phyloP scores from a whole-genome alignment of 2,888 invertebrate species.

The Drosophila macrospina region DNA sequence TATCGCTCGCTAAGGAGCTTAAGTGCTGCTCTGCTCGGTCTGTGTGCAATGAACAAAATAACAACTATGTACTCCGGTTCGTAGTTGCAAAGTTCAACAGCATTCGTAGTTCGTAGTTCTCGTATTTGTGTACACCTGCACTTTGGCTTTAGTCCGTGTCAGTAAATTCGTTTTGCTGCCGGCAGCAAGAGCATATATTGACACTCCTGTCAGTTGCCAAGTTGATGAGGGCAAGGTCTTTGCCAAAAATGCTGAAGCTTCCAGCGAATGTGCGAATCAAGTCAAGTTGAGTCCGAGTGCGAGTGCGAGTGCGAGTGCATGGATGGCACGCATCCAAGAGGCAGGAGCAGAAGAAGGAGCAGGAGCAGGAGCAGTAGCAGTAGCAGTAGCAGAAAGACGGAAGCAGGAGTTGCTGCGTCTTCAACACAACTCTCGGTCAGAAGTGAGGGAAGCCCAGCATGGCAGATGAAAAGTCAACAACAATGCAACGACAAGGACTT shows the following conservation, averaged over 20 bases:
- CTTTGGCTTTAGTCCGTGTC: constrained; percentile 48
- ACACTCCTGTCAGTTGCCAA: constrained; percentile 46
- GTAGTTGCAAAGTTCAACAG: constrained; percentile 13
- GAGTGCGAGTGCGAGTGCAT: constrained; percentile 11
- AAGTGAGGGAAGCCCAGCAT: too few relatives aligned
- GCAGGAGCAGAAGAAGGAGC: background rate
- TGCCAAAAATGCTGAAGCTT: constrained; percentile 46
- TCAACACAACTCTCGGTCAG: too few relatives aligned
- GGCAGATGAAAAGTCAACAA: constrained; percentile 65
- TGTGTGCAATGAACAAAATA: constrained; percentile 22
- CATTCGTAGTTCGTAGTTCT: background rate
- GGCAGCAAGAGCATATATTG: constrained; percentile 42
- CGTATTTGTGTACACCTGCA: constrained; percentile 32
- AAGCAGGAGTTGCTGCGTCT: too few relatives aligned
- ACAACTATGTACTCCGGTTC: constrained; percentile 8
- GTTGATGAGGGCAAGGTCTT: constrained; percentile 67
- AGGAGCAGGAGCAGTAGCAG: too few relatives aligned
- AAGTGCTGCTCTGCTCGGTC: constrained; percentile 14
- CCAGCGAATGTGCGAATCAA: constrained; percentile 8
- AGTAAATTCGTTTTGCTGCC: constrained; percentile 34
- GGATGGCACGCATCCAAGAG: constrained; percentile 5
- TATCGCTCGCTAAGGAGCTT: constrained; percentile 13
- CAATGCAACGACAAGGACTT: constrained; percentile 49
- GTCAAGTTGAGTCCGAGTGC: background rate
- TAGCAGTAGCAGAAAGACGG: too few relatives aligned